phyloP scores from a whole-genome alignment of 2,888 invertebrate species.

The Branchinecta sandiegonensis region DNA sequence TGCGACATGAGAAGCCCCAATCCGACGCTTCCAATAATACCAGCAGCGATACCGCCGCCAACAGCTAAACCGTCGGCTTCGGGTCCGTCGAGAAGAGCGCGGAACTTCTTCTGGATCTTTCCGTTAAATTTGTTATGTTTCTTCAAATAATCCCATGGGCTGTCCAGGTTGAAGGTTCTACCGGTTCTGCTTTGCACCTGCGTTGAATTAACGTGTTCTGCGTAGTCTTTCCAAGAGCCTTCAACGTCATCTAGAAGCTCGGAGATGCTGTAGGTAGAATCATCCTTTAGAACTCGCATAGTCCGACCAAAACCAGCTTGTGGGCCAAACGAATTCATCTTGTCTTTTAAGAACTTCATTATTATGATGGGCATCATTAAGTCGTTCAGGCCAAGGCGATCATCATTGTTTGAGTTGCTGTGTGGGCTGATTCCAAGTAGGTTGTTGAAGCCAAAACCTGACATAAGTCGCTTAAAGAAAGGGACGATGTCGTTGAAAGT shows the following conservation, averaged over 20 bases:
- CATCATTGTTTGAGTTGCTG: neutral
- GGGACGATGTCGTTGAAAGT: slow-evolving; percentile 10
- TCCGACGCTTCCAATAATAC: neutral
- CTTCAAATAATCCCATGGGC: slow-evolving; percentile 8
- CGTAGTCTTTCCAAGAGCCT: slow-evolving; percentile 1
- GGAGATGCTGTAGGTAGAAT: neutral
- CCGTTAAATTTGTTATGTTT: slow-evolving; percentile 7
- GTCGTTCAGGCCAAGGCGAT: slow-evolving; percentile 1
- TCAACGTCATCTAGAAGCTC: neutral
- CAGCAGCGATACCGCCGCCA: slow-evolving; percentile 16
- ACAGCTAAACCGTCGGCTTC: slow-evolving; percentile 5
- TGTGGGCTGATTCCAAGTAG: neutral
- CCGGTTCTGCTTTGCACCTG: slow-evolving; percentile 2
- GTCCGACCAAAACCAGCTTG: neutral
- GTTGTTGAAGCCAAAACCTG: neutral
- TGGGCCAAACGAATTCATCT: neutral
- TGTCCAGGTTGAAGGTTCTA: neutral
- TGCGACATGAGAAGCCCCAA: neutral
- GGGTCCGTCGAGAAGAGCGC: neutral
- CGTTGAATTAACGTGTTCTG: neutral
- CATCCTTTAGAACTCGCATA: neutral
- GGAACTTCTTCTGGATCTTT: neutral
- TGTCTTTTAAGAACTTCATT: neutral
- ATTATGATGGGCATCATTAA: neutral
- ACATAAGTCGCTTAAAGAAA: neutral